Evolutionary conservation across 2,797 vertebrate genomes (phyloP).

Genomic region (Loriculus beryllinus): DNA sequence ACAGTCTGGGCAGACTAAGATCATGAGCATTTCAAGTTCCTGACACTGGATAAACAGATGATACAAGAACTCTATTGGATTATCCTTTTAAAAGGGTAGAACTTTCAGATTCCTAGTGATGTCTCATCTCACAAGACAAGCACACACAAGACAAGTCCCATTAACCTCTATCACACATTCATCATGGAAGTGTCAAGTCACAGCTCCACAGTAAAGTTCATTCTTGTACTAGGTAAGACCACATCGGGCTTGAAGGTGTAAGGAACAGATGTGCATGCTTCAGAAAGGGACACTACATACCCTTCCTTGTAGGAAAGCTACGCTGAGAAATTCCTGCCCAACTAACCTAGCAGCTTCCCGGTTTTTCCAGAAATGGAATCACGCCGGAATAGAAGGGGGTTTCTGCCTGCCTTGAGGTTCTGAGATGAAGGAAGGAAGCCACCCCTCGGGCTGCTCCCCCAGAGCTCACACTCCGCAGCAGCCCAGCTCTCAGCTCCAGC

Average conservation of each 20-base stretch:
- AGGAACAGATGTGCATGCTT: background rate
- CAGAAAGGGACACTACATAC: background rate
- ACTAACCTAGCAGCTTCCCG: background rate
- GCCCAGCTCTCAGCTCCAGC: background rate
- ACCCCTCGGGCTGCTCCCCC: background rate
- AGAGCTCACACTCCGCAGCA: too few species aligned
- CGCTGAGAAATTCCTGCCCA: background rate
- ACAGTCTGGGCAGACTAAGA: background rate
- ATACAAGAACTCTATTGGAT: background rate
- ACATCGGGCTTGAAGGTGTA: background rate
- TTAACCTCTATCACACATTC: background rate
- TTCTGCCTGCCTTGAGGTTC: background rate
- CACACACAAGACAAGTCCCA: background rate
- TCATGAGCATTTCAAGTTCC: background rate
- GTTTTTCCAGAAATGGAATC: background rate
- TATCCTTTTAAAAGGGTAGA: background rate
- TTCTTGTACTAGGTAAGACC: background rate
- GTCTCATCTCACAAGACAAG: background rate
- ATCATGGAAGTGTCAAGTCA: fast-evolving
- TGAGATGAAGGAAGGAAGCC: background rate
- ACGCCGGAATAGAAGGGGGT: background rate
- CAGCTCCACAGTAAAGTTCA: background rate
- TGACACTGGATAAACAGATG: background rate
- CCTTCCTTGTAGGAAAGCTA: background rate
- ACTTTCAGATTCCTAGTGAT: background rate